A percentile compares a stretch with the other conserved stretches of the same genome.
Conservation (phyloP, 1,140 invertebrate species). For the Parasteatoda tepidariorum region DNA sequence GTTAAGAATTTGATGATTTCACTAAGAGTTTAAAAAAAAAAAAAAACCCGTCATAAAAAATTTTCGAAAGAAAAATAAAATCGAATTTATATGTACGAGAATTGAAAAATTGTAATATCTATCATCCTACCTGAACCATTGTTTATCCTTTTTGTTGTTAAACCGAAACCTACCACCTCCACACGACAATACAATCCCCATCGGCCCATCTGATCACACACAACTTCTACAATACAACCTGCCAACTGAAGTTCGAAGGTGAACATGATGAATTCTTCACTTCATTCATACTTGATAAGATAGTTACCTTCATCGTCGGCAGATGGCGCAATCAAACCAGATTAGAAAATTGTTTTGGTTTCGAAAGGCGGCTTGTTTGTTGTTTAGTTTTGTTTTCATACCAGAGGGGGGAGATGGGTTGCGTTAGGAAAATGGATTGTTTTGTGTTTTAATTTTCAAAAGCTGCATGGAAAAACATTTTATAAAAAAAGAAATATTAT, state of each 20-base stretch:
- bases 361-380: too few species aligned
- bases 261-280: not conserved
- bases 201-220: constrained; percentile 39
- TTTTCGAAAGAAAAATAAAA: not conserved
- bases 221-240: not conserved
- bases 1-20: too few species aligned
- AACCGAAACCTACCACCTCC: constrained; percentile 41
- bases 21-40: too few species aligned
- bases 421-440: too few species aligned
- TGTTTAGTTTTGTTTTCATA: too few species aligned
- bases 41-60: too few species aligned
- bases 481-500: too few species aligned
- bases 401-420: too few species aligned
- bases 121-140: constrained; percentile 45
- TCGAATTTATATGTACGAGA: not conserved
- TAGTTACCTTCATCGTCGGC: not conserved
- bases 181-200: constrained; percentile 44
- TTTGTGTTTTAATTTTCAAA: too few species aligned
- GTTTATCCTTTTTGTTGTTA: constrained; percentile 45
- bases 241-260: not conserved
- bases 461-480: too few species aligned
- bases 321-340: not conserved
- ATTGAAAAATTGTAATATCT: not conserved
- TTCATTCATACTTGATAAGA: not conserved
- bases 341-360: too few species aligned